A percentile compares a stretch with the other conserved stretches of the same genome.
Conservation (phyloP, 2,797 vertebrate species). For the Sebastes iracundus region DNA sequence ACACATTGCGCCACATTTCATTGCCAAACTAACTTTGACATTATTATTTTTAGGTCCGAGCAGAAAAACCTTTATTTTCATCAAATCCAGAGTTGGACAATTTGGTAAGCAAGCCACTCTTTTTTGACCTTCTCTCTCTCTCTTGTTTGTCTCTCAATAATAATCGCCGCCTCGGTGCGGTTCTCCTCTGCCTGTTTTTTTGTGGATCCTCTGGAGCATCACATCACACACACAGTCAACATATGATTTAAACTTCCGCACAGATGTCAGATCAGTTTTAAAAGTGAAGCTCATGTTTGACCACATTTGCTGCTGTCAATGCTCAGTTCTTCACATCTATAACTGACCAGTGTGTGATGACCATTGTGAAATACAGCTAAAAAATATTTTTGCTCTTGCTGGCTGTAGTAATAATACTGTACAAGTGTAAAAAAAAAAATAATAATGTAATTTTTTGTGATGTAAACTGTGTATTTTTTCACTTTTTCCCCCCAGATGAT, state of each 20-base stretch:
- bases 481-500: slow-evolving; percentile 91
- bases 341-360: slow-evolving; percentile 51
- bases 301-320: slow-evolving; percentile 66
- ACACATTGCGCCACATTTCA: slow-evolving; percentile 11
- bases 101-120: slow-evolving; percentile 90
- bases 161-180: slow-evolving; percentile 15
- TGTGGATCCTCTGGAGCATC: slow-evolving; percentile 41
- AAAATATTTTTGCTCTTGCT: neutral
- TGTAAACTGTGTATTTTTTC: slow-evolving; percentile 40
- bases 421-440: neutral
- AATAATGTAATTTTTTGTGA: neutral
- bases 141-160: slow-evolving; percentile 20
- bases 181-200: slow-evolving; percentile 14
- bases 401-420: neutral
- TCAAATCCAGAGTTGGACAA: slow-evolving; percentile 99
- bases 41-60: slow-evolving; percentile 91
- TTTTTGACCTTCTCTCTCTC: slow-evolving; percentile 33
- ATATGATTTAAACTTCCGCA: slow-evolving; percentile 65
- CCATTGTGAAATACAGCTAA: slow-evolving; percentile 8
- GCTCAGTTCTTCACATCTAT: slow-evolving; percentile 26
- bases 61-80: slow-evolving; percentile 99
- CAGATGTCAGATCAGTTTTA: slow-evolving; percentile 50
- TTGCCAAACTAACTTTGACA: slow-evolving; percentile 62
- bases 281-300: slow-evolving; percentile 35
- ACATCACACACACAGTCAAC: slow-evolving; percentile 33